Evolutionary conservation across 2,888 invertebrate genomes (phyloP), one percentile per base, ranked within the genome.

Genomic region (Nomada lathburiana): DNA sequence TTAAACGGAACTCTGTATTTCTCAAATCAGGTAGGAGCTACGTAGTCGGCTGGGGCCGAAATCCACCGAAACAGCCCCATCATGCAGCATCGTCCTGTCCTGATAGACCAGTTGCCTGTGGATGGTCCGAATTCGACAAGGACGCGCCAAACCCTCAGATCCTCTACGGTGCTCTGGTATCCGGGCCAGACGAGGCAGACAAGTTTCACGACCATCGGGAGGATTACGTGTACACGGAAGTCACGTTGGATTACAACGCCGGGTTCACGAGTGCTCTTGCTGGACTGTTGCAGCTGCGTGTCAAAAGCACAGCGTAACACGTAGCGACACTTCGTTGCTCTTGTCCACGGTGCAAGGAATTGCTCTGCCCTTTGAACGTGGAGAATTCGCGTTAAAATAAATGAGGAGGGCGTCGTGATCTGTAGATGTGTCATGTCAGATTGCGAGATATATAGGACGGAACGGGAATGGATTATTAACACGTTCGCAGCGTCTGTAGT

Each of bases 61-160:
- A 95, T 88, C 95, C 95, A 60, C 95, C 95, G 0, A 92, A 90
- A 74, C 94, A 94, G 82, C 95, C 95, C 0, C 94, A 95, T 85
- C 95, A 95, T 88, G 94, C 95, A 7, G 95, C 95, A 1, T 95
- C 95, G 83, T 95, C 95, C 1, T 95, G 95, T 82, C 95, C 95
- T 1, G 91, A 94, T 84, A 90, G 87, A 55, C 95, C 95, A 7
- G 91, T 89, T 1, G 88, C 94, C 0, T 95, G 95, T 82, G 94
- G 94, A 42, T 95, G 95, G 95, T 90, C 94, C 9, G 93, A 94
- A 59, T 94, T 94, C 85, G 92, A 91, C 53, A 93, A 93, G 1
- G 88, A 92, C 42, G 92, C 90, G 2, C 93, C 95, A 0, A 95
- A 95, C 89, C 95, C 95, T 0, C 95, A 95, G 86, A 92, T 94